phyloP scores from a whole-genome alignment of 2,888 invertebrate species.

The Apamea epomidion region DNA sequence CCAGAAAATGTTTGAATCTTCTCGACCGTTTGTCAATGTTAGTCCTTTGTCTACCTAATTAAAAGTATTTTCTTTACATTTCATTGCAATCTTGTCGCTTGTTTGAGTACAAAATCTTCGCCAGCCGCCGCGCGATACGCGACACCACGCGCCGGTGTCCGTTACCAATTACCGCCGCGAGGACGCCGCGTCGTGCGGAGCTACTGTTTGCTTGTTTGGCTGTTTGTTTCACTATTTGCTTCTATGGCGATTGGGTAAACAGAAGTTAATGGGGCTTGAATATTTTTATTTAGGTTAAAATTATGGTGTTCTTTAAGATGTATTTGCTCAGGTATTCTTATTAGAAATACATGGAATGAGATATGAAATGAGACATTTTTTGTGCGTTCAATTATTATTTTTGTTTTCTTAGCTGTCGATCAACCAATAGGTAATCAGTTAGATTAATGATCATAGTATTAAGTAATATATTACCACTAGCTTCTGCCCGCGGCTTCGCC shows the following conservation, averaged over 20 bases:
- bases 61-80: conserved; percentile 27
- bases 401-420: background rate
- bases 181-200: background rate
- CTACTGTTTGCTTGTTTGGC: background rate
- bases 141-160: conserved; percentile 68
- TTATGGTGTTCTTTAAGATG: background rate
- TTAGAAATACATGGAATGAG: background rate
- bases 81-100: conserved; percentile 5
- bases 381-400: background rate
- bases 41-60: background rate
- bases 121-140: conserved; percentile 55
- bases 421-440: background rate
- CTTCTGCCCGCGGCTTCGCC: too few species aligned
- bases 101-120: conserved; percentile 29
- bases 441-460: background rate
- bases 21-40: too few species aligned
- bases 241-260: conserved; percentile 13
- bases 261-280: background rate
- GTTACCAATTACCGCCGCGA: conserved; percentile 72
- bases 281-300: background rate
- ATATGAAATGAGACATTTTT: background rate
- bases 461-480: background rate
- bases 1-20: background rate
- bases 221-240: conserved; percentile 17
- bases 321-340: background rate